Evolutionary conservation across 1,140 invertebrate genomes (phyloP), one percentile per base, ranked within the genome.

Genomic region (Zaprionus lachaisei): DNA sequence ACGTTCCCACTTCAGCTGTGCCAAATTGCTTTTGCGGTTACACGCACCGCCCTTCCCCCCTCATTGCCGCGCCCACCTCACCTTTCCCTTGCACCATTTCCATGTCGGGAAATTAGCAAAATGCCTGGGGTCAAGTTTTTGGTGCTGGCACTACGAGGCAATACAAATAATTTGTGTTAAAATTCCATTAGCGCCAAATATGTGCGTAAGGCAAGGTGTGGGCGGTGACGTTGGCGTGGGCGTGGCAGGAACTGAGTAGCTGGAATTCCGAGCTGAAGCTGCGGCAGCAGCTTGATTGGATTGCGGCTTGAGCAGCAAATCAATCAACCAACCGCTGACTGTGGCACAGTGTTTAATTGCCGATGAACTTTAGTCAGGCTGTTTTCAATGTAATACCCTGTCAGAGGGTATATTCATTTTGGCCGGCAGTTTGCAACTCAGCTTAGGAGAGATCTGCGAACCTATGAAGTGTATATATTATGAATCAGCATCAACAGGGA

Each of bases 101-200:
- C 41, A 58, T 28, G 24, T 20, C 26, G 15, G 22, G 26, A 58
- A 47, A 49, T 58, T 67, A 34, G 34, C 26, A 64, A 60, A 72
- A 54, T 60, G 66, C 72, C 72, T 17, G 37, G 55, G 66, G 72
- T 75, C 66, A 75, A 75, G 37, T 57, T 63, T 74, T 69, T 44
- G 55, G 64, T 17, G 37, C 28, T 72, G 76, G 58, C 80, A 86
- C 83, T 75, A 63, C 60, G 75, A 75, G 74, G 77, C 77, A 80
- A 83, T 72, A 80, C 83, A 87, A 70, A 80, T 87, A 87, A 87
- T 87, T 86, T 87, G 83, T 80, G 77, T 78, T 80, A 51, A 83
- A 86, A 87, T 87, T 86, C 83, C 83, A 86, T 83, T 83, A 83
- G 74, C 73, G 54, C 60, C 26, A 80, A 80, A 70, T 66, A 77